Conservation (phyloP, 2,888 invertebrate species). For the Arrhopalites spinosus region DNA sequence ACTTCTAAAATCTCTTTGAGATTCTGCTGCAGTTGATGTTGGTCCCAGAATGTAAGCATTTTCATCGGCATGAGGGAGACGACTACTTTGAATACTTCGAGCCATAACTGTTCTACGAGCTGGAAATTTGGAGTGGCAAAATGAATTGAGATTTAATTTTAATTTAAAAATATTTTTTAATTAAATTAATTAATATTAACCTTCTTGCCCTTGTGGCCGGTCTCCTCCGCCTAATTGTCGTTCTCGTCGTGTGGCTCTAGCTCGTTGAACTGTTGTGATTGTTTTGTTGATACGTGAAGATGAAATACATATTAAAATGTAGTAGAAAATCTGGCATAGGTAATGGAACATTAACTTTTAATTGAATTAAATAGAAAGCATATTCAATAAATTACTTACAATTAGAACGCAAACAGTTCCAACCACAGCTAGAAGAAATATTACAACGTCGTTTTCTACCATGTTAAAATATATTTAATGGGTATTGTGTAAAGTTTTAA, state of each 20-base stretch:
- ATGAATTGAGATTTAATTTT: too few species aligned
- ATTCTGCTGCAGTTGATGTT: not conserved
- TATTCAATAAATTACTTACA: not conserved
- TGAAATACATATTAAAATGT: constrained; percentile 3
- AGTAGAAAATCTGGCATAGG: constrained; percentile 16
- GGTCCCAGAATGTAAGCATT: constrained; percentile 20
- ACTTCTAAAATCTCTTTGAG: not conserved
- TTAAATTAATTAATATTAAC: too few species aligned
- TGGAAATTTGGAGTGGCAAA: too few species aligned
- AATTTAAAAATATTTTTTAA: too few species aligned
- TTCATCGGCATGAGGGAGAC: not conserved
- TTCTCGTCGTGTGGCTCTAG: not conserved
- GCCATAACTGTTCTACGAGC: too few species aligned
- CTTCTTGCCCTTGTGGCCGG: too few species aligned
- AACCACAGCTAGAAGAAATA: constrained; percentile 14
- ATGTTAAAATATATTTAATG: too few species aligned
- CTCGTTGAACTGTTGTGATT: not conserved
- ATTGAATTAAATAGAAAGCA: not conserved
- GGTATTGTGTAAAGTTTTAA: too few species aligned
- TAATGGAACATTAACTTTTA: not conserved
- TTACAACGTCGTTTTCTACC: constrained; percentile 3
- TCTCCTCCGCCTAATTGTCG: not conserved
- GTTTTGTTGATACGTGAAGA: not conserved
- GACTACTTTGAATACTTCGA: not conserved
- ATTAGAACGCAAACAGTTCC: not conserved